Evolutionary conservation across 2,113 vertebrate genomes (phyloP), one percentile per base, ranked within the genome.

Genomic region (Prionailurus viverrinus): DNA sequence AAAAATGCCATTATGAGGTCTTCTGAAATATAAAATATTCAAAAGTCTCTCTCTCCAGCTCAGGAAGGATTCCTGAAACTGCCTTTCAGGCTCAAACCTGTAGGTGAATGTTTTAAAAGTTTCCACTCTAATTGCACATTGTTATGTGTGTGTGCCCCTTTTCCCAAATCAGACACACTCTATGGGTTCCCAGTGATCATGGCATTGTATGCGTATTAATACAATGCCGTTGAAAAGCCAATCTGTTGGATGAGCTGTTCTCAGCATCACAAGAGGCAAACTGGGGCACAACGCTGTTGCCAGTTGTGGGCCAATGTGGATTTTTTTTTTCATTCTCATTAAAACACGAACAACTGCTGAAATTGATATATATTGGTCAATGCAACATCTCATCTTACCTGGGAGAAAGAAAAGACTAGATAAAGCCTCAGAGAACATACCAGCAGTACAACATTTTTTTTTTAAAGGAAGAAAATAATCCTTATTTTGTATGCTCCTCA

Each of bases 11-110:
- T 82, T 48, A 95, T 10, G 69, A 82, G 68, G 65, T 82, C 55
- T 91, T 94, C 41, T 58, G 68, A 84, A 91, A 89, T 65, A 95
- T 74, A 74, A 96, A 97, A 94, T 91, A 94, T 90, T 92, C 81
- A 92, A 14, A 86, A 89, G 80, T 78, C 61, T 85, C 73, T 48
- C 61, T 85, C 73, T 48, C n/a, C 53, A 15, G 68, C 73, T 93
- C 36, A 89, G 27, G 25, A 84, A 84, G 83, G 69, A 89, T 87
- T 96, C 12, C 23, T 87, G 51, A 90, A 96, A 89, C n/a, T 41
- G 13, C 78, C 78, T 88, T 65, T 84, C 31, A 61, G 89, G 79
- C 39, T 86, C 88, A 73, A 87, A 18, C 3, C 90, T 65, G 36
- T 14, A 93, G 65, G 84, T 58, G 14, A 91, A 82, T 31, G 31